Evolutionary conservation across 1,140 invertebrate species (phyloP).

Genomic region (Episyrphus balteatus): DNA sequence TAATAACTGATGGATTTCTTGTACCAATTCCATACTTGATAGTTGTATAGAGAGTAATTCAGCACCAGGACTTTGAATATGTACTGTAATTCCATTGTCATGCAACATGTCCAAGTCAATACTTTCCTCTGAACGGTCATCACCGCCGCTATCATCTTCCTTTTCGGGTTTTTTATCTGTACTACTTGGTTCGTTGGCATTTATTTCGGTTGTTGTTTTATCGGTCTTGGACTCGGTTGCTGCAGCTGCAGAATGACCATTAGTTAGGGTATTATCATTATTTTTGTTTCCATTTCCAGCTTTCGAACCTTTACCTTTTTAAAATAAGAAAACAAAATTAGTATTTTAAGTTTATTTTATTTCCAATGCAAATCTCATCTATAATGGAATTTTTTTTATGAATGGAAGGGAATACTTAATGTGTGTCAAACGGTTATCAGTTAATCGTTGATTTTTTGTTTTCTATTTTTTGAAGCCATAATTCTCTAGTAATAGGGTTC

Average conservation of each 20-base stretch:
- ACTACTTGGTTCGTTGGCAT: conserved; percentile 16
- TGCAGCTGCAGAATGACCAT: not conserved
- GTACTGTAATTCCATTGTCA: conserved; percentile 86
- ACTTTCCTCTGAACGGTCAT: conserved; percentile 9
- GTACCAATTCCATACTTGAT: conserved; percentile 94
- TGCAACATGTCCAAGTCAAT: conserved; percentile 76
- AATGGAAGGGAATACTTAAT: no score
- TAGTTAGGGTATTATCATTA: conserved; percentile 12
- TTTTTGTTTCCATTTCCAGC: conserved; percentile 27
- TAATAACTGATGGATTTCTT: conserved; percentile 95
- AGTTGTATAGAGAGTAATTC: conserved; percentile 91
- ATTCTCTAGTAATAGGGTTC: no score
- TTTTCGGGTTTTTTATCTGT: not conserved
- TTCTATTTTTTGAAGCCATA: no score
- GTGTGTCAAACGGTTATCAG: no score
- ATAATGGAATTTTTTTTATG: no score
- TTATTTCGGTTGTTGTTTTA: conserved; percentile 11
- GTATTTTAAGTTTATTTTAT: no score
- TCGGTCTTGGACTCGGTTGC: not conserved
- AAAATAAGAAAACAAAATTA: conserved; percentile 1
- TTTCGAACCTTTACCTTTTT: conserved; percentile 17
- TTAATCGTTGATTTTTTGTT: no score
- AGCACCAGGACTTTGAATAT: conserved; percentile 77
- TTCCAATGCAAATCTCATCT: no score
- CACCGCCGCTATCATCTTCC: not conserved